phyloP scores from a whole-genome alignment of 2,113 vertebrate species.

The Podiceps cristatus region DNA sequence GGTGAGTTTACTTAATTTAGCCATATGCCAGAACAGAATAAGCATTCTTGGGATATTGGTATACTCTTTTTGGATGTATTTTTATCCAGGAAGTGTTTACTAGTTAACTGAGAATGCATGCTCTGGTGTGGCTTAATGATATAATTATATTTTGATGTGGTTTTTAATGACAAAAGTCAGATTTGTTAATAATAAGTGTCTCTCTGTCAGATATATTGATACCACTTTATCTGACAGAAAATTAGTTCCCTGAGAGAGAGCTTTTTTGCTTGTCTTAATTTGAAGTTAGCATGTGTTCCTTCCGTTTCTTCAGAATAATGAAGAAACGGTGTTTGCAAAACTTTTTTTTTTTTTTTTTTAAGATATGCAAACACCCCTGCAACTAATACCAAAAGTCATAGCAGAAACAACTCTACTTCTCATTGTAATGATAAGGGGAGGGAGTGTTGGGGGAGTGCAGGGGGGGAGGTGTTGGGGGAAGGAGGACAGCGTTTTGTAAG shows the following conservation, averaged over 20 bases:
- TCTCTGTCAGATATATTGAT: constrained; percentile 14
- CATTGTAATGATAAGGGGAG: not conserved
- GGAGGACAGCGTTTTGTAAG: not conserved
- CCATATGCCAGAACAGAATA: constrained; percentile 57
- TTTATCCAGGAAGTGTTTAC: constrained; percentile 60
- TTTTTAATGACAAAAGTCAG: not conserved
- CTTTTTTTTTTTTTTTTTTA: not conserved
- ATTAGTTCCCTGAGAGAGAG: not conserved
- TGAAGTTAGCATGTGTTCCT: constrained; percentile 44
- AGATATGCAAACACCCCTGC: constrained; percentile 16
- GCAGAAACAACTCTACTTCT: constrained; percentile 41
- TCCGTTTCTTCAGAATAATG: constrained; percentile 11
- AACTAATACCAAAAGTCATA: constrained; percentile 43
- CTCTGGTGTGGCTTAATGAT: constrained; percentile 64
- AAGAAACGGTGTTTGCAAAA: constrained; percentile 41
- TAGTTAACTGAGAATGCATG: constrained; percentile 60
- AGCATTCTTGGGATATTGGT: constrained; percentile 54
- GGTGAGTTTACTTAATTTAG: constrained; percentile 82
- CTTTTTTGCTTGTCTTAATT: constrained; percentile 30
- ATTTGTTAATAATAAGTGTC: not conserved
- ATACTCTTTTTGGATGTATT: constrained; percentile 53
- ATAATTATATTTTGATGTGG: not conserved
- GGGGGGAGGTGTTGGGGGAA: not conserved
- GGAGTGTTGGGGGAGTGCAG: too few relatives aligned
- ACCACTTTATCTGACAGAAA: constrained; percentile 3